phyloP scores from a whole-genome alignment of 2,113 vertebrate genomes.

The Ammodytes marinus region DNA sequence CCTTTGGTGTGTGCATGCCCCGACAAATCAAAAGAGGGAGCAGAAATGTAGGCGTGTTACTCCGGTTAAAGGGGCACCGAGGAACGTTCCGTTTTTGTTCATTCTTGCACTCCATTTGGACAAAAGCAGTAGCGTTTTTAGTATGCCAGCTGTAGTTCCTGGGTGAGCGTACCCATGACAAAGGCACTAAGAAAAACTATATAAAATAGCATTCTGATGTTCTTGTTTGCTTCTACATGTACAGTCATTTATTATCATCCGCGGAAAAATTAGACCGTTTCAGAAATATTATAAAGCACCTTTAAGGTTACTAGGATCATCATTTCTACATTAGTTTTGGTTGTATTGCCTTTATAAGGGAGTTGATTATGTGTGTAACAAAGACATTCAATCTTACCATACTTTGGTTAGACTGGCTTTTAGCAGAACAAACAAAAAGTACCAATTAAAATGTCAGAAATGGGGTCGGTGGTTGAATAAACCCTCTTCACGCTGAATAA shows the following conservation, averaged over 20 bases:
- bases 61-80: not conserved
- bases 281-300: too few species aligned
- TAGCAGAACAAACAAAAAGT: conserved; percentile 21
- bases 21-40: conserved; percentile 16
- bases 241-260: too few species aligned
- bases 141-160: too few species aligned
- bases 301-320: not conserved
- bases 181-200: too few species aligned
- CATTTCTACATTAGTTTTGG: not conserved
- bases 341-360: not conserved
- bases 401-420: conserved; percentile 6
- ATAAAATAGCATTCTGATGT: too few species aligned
- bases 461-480: conserved; percentile 26
- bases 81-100: too few species aligned
- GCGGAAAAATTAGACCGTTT: too few species aligned
- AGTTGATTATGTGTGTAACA: not conserved
- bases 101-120: too few species aligned
- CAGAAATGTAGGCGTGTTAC: conserved; percentile 5
- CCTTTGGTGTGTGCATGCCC: conserved; percentile 3
- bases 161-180: too few species aligned
- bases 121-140: too few species aligned
- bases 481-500: conserved; percentile 17
- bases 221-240: too few species aligned
- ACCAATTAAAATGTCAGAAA: conserved; percentile 8
- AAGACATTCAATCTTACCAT: conserved; percentile 9